Evolutionary conservation across 1,140 invertebrate species (phyloP), one percentile per base, ranked within the genome.

Genomic region (Sinonovacula constricta): DNA sequence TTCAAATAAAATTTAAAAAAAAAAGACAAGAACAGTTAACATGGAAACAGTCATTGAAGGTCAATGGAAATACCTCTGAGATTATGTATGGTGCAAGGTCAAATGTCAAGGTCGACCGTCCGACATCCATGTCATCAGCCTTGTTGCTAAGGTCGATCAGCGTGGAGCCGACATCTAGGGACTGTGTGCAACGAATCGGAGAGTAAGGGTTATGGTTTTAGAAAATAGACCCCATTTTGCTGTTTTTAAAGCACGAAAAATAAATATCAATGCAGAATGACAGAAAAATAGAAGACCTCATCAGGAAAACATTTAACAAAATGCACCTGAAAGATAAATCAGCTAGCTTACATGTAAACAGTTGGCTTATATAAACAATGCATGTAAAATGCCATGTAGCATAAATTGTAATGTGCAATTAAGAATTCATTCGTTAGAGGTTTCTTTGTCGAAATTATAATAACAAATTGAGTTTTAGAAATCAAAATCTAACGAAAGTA

Each of bases 31-130:
- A n/a, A n/a, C n/a, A n/a, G n/a, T n/a, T n/a, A n/a, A n/a, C n/a
- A n/a, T n/a, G n/a, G n/a, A n/a, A n/a, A n/a, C n/a, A n/a, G n/a
- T n/a, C n/a, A n/a, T n/a, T n/a, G n/a, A n/a, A n/a, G n/a, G n/a
- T n/a, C n/a, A n/a, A n/a, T n/a, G n/a, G n/a, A n/a, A n/a, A n/a
- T n/a, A n/a, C n/a, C 66, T 68, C 39, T 10, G 66, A 54, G 14
- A 68, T 68, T 14, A 68, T 51, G 28, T 68, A 68, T 2, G 66
- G 66, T 31, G 51, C 53, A n/a, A 68, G 34, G 10, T 3, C 22
- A 56, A 56, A 68, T n/a, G 66, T 68, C 24, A 68, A 30, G 15
- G 49, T 68, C 12, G 49, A 54, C 18, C 34, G 39, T 18, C 66
- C 66, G 31, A 49, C 66, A 22, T 68, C 66, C 15, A 53, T 22